Evolutionary conservation across 2,888 invertebrate genomes (phyloP), one percentile per base, ranked within the genome.

Genomic region (Epinotia bilunana): DNA sequence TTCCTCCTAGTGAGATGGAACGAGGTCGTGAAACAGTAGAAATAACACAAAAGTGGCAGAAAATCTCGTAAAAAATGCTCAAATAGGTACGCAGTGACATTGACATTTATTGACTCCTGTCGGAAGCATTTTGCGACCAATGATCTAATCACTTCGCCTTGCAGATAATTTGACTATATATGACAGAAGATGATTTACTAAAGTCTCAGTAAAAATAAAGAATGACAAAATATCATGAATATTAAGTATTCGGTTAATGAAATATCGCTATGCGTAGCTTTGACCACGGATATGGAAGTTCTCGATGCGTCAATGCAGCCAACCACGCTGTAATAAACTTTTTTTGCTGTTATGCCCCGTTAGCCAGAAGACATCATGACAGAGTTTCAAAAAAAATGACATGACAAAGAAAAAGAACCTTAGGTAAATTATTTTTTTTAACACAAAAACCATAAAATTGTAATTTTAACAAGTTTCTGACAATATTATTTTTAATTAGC

Each of bases 151-250:
- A 67, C 33, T 75, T 62, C 16, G 62, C 57, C 28, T 71, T 65
- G 55, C 67, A 71, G 60, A 74, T 71, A 74, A 74, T 71, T 74
- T 74, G 70, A 60, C 65, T 65, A 28, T 28, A 2, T 28, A 60
- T 65, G 74, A 65, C 74, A 71, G 71, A 74, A 55, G 65, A 72
- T 75, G 75, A 75, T 75, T 72, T 75, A 75, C 57, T 67, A 61
- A 62, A 43, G 46, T 61, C 65, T 46, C 71, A 46, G 72, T 75
- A 72, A 67, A 75, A 67, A 72, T 72, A 75, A 74, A 61, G 60
- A 65, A 76, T 74, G 74, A 65, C 74, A 71, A 74, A 67, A 76
- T 70, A 67, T 76, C 76, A 76, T 76, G 76, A 76, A 76, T 75
- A 75, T 75, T 75, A 75, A 75, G 67, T 72, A 75, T 65, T 71